Percentiles rank a stretch among this genome's conserved stretches.
Conservation (phyloP, 2,113 vertebrate species). For the Erinaceus europaeus region DNA sequence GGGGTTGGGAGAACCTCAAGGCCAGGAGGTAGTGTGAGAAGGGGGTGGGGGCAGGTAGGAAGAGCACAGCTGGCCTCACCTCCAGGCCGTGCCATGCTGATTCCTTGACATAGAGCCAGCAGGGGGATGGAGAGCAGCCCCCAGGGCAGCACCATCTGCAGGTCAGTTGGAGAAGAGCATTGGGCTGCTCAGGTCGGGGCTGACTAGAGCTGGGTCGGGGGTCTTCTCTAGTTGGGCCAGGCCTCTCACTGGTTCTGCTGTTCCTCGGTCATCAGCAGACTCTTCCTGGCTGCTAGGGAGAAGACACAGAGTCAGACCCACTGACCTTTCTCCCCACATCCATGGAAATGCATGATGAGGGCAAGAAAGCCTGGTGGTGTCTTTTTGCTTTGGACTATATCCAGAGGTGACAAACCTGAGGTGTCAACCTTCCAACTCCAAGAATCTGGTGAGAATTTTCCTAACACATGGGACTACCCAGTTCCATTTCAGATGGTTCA, state of each 20-base stretch:
- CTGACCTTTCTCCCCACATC: too few relatives aligned
- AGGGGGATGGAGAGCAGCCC: constrained; percentile 22
- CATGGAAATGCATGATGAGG: too few relatives aligned
- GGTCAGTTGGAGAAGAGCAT: not conserved
- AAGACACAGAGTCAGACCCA: too few relatives aligned
- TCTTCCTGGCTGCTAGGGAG: not conserved
- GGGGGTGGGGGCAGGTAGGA: rapidly evolving
- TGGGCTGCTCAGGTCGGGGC: too few relatives aligned
- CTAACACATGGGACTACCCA: too few relatives aligned
- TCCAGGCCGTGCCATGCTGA: not conserved
- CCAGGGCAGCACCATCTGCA: not conserved
- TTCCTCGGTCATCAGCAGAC: not conserved
- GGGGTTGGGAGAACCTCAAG: rapidly evolving
- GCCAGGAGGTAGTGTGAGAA: not conserved
- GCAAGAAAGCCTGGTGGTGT: too few relatives aligned
- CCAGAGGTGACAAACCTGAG: too few relatives aligned
- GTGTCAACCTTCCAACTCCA: too few relatives aligned
- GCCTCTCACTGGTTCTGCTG: not conserved
- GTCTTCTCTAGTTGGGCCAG: not conserved
- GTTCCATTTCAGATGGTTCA: too few relatives aligned
- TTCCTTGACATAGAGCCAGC: constrained; percentile 36
- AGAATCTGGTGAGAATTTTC: too few relatives aligned
- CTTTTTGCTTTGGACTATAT: too few relatives aligned
- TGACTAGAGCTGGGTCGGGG: rapidly evolving
- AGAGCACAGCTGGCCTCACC: constrained; percentile 48